These are phyloP conservation scores for Reinhardtius hippoglossoides DNA, from an alignment of 2,113 vertebrate genomes.

Conservation along the genomic window DNA sequence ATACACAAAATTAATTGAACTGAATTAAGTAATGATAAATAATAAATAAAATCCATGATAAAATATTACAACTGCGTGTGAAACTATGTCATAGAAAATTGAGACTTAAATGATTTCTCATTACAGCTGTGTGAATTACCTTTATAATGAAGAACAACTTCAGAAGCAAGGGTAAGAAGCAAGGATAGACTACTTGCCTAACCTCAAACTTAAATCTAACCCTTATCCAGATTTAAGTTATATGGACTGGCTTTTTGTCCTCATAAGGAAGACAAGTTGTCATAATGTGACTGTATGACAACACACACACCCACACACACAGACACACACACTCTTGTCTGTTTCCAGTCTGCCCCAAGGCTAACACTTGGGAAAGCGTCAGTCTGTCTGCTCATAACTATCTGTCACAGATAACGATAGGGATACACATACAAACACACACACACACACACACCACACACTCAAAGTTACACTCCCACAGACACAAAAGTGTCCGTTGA, in stretches of 20 bases:
- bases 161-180: too few species aligned
- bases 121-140: too few species aligned
- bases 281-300: background rate
- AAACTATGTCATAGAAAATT: too few species aligned
- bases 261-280: background rate
- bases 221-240: too few species aligned
- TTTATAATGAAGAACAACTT: too few species aligned
- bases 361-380: slow-evolving; percentile 70
- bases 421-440: slow-evolving; percentile 47
- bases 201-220: too few species aligned
- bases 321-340: slow-evolving; percentile 29
- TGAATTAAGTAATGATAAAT: too few species aligned
- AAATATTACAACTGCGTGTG: too few species aligned
- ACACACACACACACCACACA: slow-evolving; percentile 23
- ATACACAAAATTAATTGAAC: too few species aligned
- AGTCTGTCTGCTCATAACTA: slow-evolving; percentile 72
- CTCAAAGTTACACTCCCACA: background rate
- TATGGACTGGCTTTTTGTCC: background rate
- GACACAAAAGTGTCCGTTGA: slow-evolving; percentile 36
- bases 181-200: too few species aligned
- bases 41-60: too few species aligned
- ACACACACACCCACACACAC: slow-evolving; percentile 8
- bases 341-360: slow-evolving; percentile 45
- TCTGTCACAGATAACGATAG: slow-evolving; percentile 67
- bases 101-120: too few species aligned